Conservation (phyloP, 2,113 vertebrate genomes). For the Regulus satrapa region DNA sequence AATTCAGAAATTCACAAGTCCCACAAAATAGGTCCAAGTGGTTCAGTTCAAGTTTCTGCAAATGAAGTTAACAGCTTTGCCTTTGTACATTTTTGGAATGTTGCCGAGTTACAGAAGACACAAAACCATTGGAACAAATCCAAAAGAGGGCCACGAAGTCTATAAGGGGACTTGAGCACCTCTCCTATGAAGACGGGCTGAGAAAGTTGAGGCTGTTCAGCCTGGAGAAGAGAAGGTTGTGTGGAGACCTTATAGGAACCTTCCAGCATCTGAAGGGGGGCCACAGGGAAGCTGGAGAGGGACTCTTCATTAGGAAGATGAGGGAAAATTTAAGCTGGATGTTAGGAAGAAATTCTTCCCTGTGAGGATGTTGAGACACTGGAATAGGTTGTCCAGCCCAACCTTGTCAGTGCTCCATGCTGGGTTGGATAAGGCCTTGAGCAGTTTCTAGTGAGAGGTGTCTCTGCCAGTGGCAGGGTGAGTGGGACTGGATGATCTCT, state of each 20-base stretch:
- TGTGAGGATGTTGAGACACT: not conserved
- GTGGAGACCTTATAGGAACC: not conserved
- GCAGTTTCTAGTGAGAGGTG: not conserved
- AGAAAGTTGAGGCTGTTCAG: not conserved
- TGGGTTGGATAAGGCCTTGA: not conserved
- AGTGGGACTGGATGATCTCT: not conserved
- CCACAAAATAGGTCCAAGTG: not conserved
- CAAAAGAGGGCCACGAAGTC: not conserved
- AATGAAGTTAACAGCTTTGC: not conserved
- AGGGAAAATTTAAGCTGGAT: not conserved
- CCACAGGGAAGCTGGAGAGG: not conserved
- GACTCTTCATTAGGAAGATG: not conserved
- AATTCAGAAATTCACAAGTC: not conserved
- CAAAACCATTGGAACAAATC: not conserved
- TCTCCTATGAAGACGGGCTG: too few relatives aligned
- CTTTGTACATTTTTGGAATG: not conserved
- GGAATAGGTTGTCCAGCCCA: not conserved
- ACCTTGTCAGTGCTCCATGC: too few relatives aligned
- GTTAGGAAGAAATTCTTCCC: not conserved
- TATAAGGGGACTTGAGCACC: not conserved
- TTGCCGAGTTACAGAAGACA: not conserved
- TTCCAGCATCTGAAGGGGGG: not conserved
- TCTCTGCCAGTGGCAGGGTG: not conserved
- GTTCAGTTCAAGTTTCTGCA: not conserved
- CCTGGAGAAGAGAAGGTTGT: not conserved